Evolutionary conservation across 2,797 vertebrate genomes (phyloP).

Genomic region (Sebastes oblongus): DNA sequence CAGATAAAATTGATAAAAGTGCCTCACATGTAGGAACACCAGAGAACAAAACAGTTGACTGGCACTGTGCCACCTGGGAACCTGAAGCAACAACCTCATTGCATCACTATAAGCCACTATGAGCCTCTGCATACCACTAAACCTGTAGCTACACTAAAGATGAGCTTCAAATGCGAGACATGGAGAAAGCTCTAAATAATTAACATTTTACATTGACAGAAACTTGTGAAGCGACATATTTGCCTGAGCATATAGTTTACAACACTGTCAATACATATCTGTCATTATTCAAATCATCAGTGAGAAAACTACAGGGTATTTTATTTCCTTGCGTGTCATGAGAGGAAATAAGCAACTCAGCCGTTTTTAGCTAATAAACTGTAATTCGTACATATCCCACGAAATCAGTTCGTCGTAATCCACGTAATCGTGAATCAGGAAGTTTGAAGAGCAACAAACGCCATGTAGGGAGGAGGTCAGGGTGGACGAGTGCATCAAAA

Average conservation of each 20-base stretch:
- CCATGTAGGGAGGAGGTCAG: too few relatives aligned
- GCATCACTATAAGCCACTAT: background rate
- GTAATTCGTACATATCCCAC: too few relatives aligned
- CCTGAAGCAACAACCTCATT: background rate
- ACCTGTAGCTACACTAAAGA: background rate
- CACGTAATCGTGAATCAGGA: too few relatives aligned
- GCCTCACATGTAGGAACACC: background rate
- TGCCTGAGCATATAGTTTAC: background rate
- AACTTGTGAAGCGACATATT: background rate
- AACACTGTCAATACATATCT: background rate
- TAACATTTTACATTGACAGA: too few relatives aligned
- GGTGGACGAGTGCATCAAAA: too few relatives aligned
- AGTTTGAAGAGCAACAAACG: too few relatives aligned
- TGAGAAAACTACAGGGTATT: background rate
- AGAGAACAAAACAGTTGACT: background rate
- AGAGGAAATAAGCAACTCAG: background rate
- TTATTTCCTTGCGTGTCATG: background rate
- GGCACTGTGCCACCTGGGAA: background rate
- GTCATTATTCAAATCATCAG: background rate
- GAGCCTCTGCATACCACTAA: background rate
- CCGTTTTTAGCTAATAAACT: fast-evolving
- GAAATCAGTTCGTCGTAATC: too few relatives aligned
- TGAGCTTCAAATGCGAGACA: background rate
- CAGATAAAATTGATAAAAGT: background rate
- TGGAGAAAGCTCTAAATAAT: too few relatives aligned